Evolutionary conservation across 2,797 vertebrate genomes (phyloP).

Genomic region (Microctenopoma lineatum): DNA sequence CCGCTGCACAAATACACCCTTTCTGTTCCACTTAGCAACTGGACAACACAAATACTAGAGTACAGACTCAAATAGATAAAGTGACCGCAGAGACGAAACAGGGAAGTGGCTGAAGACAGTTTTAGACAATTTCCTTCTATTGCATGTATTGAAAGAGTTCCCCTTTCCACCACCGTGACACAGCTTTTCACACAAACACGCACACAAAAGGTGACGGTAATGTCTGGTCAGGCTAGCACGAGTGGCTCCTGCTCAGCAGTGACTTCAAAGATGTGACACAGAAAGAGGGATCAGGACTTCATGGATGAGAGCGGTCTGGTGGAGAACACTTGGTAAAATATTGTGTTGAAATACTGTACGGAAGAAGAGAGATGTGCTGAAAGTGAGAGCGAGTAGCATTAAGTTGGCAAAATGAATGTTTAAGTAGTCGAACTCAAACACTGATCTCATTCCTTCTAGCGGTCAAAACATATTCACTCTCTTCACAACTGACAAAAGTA

Average conservation of each 20-base stretch:
- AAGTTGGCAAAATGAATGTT: not conserved
- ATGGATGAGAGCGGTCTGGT: not conserved
- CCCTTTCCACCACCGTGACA: conserved; percentile 25
- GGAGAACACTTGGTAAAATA: conserved; percentile 15
- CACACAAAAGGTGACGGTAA: conserved; percentile 7
- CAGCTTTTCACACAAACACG: conserved; percentile 6
- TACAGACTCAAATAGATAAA: conserved; percentile 19
- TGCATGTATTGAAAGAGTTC: conserved; percentile 24
- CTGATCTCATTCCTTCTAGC: not conserved
- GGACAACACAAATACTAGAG: conserved; percentile 52
- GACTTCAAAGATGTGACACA: conserved; percentile 30
- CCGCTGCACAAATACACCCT: conserved; percentile 43
- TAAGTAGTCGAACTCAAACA: not conserved
- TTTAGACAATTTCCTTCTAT: conserved; percentile 27
- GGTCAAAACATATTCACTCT: conserved; percentile 18
- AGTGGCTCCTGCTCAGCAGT: conserved; percentile 5
- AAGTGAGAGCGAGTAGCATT: not conserved
- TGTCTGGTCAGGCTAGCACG: not conserved
- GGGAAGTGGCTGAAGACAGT: conserved; percentile 1
- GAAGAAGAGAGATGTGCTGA: not conserved
- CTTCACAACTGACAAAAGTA: conserved; percentile 10
- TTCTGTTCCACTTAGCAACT: conserved; percentile 72
- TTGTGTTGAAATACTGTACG: not conserved
- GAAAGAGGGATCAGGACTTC: conserved; percentile 18
- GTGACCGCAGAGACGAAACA: conserved; percentile 26